These are phyloP conservation scores for Scrobipalpa costella DNA, from an alignment of 2,888 invertebrate genomes.

Conservation along the genomic window DNA sequence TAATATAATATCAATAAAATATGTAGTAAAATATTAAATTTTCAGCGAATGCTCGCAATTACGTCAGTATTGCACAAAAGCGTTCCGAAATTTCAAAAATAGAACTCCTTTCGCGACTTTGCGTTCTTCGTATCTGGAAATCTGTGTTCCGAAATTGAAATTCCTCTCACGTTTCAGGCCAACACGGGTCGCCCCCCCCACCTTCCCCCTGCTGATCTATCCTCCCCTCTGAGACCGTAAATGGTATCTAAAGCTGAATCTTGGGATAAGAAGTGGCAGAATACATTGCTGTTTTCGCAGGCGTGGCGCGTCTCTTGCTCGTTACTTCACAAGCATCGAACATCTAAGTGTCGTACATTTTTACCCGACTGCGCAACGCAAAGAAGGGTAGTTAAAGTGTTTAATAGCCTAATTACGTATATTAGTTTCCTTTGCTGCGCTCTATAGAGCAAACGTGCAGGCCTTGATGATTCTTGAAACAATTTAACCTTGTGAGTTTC, in stretches of 20 bases:
- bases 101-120: background rate
- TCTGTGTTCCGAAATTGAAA: slow-evolving; percentile 11
- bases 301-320: too few species aligned
- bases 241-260: background rate
- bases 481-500: too few species aligned
- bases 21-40: background rate
- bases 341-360: too few species aligned
- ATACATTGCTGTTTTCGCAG: too few species aligned
- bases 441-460: too few species aligned
- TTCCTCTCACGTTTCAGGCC: slow-evolving; percentile 8
- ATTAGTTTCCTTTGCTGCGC: too few species aligned
- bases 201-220: background rate
- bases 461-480: too few species aligned
- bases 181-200: slow-evolving; percentile 12
- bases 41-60: background rate
- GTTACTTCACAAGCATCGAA: too few species aligned
- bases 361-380: too few species aligned
- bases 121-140: slow-evolving; percentile 11
- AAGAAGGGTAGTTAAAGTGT: too few species aligned
- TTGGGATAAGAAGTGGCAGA: too few species aligned
- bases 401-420: too few species aligned
- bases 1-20: background rate
- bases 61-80: background rate
- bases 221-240: background rate
- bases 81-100: background rate